phyloP scores from a whole-genome alignment of 2,113 vertebrate species.

The Ictalurus punctatus region DNA sequence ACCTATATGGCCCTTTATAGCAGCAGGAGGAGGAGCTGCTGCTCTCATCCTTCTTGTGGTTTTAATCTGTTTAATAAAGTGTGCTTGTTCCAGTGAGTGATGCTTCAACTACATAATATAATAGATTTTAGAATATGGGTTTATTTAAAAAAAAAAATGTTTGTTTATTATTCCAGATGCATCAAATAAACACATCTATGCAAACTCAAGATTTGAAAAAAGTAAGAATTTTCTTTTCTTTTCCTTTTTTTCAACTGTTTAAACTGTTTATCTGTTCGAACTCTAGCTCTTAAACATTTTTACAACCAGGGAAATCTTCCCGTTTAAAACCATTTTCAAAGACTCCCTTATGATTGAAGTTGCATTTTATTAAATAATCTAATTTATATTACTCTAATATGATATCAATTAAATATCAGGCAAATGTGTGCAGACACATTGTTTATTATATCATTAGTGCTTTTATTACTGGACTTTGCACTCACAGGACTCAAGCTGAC shows the following conservation, averaged over 20 bases:
- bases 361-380: not conserved
- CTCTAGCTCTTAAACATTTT: not conserved
- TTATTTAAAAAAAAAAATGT: not conserved
- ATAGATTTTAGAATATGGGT: not conserved
- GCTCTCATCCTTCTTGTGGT: conserved; percentile 18
- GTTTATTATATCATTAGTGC: not conserved
- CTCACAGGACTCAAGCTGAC: not conserved
- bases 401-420: not conserved
- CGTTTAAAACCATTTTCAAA: not conserved
- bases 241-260: not conserved
- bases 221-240: not conserved
- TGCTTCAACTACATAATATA: not conserved
- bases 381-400: not conserved
- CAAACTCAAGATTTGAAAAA: conserved; percentile 10
- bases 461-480: not conserved
- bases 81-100: conserved; percentile 22
- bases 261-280: not conserved
- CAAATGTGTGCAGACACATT: not conserved
- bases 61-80: not conserved
- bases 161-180: not conserved
- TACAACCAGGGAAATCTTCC: not conserved
- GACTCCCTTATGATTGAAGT: not conserved
- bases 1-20: conserved; percentile 25
- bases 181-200: conserved; percentile 26
- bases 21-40: conserved; percentile 38